Evolutionary conservation across 2,797 vertebrate species (phyloP).

Genomic region (Danio tinwini): DNA sequence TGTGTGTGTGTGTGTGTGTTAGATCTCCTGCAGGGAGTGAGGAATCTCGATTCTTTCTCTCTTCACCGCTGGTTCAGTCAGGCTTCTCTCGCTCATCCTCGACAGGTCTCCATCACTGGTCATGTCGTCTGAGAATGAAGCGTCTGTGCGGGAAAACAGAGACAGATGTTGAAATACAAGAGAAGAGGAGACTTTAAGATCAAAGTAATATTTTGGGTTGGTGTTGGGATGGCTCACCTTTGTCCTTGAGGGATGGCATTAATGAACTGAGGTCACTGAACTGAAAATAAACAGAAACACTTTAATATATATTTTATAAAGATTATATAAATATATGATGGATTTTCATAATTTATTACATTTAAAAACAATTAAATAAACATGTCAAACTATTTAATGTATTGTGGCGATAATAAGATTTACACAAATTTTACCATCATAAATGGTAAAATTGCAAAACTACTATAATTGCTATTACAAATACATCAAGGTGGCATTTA

Average conservation of each 20-base stretch:
- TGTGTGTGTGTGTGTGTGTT: conserved; percentile 55
- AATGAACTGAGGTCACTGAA: conserved; percentile 91
- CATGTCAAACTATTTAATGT: no score
- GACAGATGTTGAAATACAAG: background rate
- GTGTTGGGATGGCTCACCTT: conserved; percentile 77
- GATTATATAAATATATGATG: no score
- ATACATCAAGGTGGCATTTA: no score
- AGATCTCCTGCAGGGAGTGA: conserved; percentile 92
- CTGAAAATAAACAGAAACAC: conserved; percentile 69
- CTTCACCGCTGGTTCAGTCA: conserved; percentile 89
- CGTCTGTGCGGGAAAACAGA: conserved; percentile 71
- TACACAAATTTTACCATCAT: no score
- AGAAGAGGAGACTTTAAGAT: background rate
- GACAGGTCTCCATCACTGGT: conserved; percentile 79
- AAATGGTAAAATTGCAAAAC: no score
- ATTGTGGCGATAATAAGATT: no score
- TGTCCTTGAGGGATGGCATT: conserved; percentile 89
- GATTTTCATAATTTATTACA: no score
- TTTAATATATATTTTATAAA: no score
- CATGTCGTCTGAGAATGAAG: conserved; percentile 84
- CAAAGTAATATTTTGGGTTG: background rate
- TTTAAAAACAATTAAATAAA: no score
- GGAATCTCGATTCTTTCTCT: conserved; percentile 89
- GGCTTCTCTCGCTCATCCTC: conserved; percentile 74
- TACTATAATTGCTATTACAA: no score